These are phyloP conservation scores for Maconellicoccus hirsutus DNA, from an alignment of 1,140 invertebrate genomes.

Conservation along the genomic window DNA sequence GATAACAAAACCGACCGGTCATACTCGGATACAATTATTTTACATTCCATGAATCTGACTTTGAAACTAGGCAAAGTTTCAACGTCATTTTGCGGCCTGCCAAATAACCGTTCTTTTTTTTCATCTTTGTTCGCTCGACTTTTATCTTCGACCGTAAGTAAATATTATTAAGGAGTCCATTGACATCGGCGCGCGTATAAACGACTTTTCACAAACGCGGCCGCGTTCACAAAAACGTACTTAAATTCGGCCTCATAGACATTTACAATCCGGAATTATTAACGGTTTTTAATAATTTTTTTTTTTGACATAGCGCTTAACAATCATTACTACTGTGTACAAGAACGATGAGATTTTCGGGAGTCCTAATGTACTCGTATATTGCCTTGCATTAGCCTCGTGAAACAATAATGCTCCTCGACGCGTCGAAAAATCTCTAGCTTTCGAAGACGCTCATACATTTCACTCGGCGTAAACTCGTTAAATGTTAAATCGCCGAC, in stretches of 20 bases:
- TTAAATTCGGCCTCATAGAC: not conserved
- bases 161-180: not conserved
- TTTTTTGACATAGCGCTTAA: not conserved
- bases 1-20: conserved; percentile 1
- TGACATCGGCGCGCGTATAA: not conserved
- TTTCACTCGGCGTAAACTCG: not conserved
- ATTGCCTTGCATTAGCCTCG: not conserved
- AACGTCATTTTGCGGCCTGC: not conserved
- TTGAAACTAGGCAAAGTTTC: not conserved
- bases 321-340: not conserved
- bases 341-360: too few species aligned
- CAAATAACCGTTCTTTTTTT: not conserved
- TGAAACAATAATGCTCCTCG: not conserved
- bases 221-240: not conserved
- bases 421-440: not conserved
- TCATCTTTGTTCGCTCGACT: not conserved
- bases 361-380: too few species aligned
- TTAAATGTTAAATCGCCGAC: not conserved
- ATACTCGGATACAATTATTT: not conserved
- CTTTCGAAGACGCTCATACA: too few species aligned
- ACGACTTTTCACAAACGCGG: not conserved
- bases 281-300: not conserved
- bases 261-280: not conserved
- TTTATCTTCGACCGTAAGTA: not conserved
- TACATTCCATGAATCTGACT: not conserved